Conservation (phyloP, 2,113 vertebrate species). For the Cheilinus undulatus region DNA sequence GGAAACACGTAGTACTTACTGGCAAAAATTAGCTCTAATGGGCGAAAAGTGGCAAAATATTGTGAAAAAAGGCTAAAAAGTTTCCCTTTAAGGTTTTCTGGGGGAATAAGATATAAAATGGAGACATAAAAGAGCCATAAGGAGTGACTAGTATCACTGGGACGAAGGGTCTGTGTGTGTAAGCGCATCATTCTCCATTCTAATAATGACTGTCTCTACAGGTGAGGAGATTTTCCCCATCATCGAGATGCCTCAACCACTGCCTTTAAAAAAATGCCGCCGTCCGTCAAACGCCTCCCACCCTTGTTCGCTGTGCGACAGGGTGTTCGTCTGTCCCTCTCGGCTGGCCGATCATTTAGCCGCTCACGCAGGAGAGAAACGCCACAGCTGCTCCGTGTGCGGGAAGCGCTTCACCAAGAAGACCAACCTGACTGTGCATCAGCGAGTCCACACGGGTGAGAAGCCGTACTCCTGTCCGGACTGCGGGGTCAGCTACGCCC, state of each 20-base stretch:
- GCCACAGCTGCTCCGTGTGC: slow-evolving; percentile 58
- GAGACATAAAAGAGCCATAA: too few species aligned
- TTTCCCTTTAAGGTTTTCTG: too few species aligned
- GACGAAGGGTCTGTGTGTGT: too few species aligned
- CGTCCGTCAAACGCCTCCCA: slow-evolving; percentile 13
- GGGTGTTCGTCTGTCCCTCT: slow-evolving; percentile 51
- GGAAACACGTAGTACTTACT: too few species aligned
- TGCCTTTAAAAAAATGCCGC: rapidly evolving
- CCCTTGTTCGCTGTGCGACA: slow-evolving; percentile 37
- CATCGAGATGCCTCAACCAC: neutral
- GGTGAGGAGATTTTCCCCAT: neutral
- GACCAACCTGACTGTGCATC: slow-evolving; percentile 53
- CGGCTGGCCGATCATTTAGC: slow-evolving; percentile 61
- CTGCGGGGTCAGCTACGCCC: slow-evolving; percentile 60
- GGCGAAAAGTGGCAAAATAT: too few species aligned
- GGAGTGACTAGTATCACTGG: too few species aligned
- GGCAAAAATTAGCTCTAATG: too few species aligned
- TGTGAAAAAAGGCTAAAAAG: too few species aligned
- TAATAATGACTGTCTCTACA: neutral
- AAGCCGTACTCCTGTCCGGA: slow-evolving; percentile 66
- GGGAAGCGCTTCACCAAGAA: slow-evolving; percentile 65
- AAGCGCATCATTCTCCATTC: too few species aligned
- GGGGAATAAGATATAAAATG: too few species aligned
- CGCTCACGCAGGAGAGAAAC: slow-evolving; percentile 52
- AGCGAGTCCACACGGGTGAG: slow-evolving; percentile 67